Conservation (phyloP, 1,140 invertebrate species). For the Notospermus geniculatus region DNA sequence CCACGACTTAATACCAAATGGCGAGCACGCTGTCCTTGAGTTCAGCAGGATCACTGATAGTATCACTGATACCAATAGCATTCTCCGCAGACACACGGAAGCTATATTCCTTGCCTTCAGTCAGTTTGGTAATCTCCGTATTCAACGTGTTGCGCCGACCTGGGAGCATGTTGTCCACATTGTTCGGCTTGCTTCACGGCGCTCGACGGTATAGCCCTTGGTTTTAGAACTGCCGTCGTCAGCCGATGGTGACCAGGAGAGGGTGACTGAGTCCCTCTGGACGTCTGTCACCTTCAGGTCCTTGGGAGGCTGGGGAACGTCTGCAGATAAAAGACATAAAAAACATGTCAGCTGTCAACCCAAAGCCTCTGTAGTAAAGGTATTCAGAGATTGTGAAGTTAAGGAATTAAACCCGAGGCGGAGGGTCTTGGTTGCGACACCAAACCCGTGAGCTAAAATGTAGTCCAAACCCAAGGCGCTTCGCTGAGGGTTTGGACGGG, state of each 20-base stretch:
- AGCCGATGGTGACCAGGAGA: slow-evolving; percentile 66
- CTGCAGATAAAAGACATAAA: background rate
- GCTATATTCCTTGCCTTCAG: slow-evolving; percentile 82
- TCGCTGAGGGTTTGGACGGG: too few relatives aligned
- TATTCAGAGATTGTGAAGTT: too few relatives aligned
- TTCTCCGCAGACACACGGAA: slow-evolving; percentile 93
- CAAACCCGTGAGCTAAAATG: too few relatives aligned
- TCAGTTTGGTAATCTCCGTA: slow-evolving; percentile 68
- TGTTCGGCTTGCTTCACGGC: slow-evolving; percentile 76
- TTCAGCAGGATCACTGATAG: slow-evolving; percentile 75
- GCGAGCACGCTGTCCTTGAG: slow-evolving; percentile 62
- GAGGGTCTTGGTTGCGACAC: too few relatives aligned
- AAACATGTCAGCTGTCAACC: background rate
- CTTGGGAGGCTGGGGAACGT: slow-evolving; percentile 57
- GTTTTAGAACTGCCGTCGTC: slow-evolving; percentile 87
- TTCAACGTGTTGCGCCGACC: slow-evolving; percentile 66
- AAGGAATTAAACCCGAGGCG: too few relatives aligned
- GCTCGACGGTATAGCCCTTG: slow-evolving; percentile 94
- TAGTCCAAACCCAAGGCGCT: too few relatives aligned
- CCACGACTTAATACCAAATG: too few relatives aligned
- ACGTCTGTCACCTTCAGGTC: slow-evolving; percentile 54
- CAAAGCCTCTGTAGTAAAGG: too few relatives aligned
- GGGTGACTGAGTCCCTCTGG: slow-evolving; percentile 54
- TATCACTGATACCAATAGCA: slow-evolving; percentile 88
- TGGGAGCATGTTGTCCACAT: slow-evolving; percentile 53